Conservation (phyloP, 2,888 invertebrate species). For the Neoascia interrupta region DNA sequence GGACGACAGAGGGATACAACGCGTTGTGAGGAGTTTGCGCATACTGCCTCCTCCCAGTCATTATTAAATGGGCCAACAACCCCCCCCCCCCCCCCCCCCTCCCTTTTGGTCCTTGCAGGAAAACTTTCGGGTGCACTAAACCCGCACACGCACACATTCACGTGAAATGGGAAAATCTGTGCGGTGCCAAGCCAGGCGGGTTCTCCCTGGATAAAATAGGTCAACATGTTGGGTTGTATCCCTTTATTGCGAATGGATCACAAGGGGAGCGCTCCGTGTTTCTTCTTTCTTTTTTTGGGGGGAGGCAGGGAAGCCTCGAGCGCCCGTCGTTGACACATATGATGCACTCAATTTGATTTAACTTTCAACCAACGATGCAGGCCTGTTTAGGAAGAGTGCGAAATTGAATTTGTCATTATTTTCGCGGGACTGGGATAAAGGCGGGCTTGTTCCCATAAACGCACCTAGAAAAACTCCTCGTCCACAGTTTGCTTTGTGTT, state of each 20-base stretch:
- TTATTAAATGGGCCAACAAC: too few relatives aligned
- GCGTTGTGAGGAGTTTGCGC: conserved; percentile 30
- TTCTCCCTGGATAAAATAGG: conserved; percentile 24
- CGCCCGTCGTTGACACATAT: conserved; percentile 19
- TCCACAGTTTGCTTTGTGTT: conserved; percentile 9
- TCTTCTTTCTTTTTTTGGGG: too few relatives aligned
- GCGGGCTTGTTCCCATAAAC: neutral
- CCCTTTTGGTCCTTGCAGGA: too few relatives aligned
- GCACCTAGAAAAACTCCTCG: neutral
- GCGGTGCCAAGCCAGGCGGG: neutral
- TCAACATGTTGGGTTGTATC: conserved; percentile 31
- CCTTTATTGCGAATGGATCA: conserved; percentile 6
- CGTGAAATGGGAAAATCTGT: conserved; percentile 10
- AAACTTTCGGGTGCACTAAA: conserved; percentile 25
- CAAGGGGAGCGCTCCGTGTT: too few relatives aligned
- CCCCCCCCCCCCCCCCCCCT: too few relatives aligned
- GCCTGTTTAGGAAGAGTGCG: conserved; percentile 30
- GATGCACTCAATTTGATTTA: conserved; percentile 47
- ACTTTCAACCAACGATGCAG: conserved; percentile 29
- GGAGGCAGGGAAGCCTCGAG: too few relatives aligned
- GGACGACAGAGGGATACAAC: neutral
- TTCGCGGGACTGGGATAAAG: neutral
- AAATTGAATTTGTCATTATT: conserved; percentile 16
- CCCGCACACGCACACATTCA: neutral
- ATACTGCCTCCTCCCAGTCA: neutral